Conservation (phyloP, 2,113 vertebrate species). For the Bujurquina vittata region DNA sequence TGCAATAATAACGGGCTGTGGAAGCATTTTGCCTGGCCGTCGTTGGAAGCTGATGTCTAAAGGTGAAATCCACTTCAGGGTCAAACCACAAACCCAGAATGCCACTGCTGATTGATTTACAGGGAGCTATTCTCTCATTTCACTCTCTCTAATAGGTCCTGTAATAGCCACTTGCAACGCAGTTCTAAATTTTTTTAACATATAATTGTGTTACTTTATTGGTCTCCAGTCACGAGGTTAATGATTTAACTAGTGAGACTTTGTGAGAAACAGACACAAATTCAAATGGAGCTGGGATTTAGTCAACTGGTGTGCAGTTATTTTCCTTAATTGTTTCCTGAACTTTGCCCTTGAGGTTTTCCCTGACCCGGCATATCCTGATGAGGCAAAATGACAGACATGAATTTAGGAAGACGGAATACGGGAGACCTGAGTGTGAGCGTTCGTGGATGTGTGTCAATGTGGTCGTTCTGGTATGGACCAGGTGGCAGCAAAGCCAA, state of each 20-base stretch:
- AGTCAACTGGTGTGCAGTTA: slow-evolving; percentile 56
- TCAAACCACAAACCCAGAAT: slow-evolving; percentile 46
- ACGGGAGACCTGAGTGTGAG: background rate
- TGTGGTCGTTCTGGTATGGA: background rate
- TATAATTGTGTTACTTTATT: slow-evolving; percentile 41
- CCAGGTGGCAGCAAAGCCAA: slow-evolving; percentile 64
- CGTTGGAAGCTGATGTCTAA: slow-evolving; percentile 33
- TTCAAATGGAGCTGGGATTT: slow-evolving; percentile 48
- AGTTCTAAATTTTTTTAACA: slow-evolving; percentile 51
- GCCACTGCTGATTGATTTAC: slow-evolving; percentile 59
- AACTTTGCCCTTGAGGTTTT: slow-evolving; percentile 75
- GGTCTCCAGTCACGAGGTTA: slow-evolving; percentile 55
- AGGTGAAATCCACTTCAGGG: slow-evolving; percentile 58
- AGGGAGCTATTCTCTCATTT: slow-evolving; percentile 28
- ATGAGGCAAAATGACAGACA: slow-evolving; percentile 54
- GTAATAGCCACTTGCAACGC: slow-evolving; percentile 36
- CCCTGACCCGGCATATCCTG: slow-evolving; percentile 67
- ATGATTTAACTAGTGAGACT: slow-evolving; percentile 71
- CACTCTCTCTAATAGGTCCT: slow-evolving; percentile 26
- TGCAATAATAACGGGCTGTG: slow-evolving; percentile 44
- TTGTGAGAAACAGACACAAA: slow-evolving; percentile 60
- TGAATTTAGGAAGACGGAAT: slow-evolving; percentile 52
- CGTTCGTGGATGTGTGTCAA: slow-evolving; percentile 6
- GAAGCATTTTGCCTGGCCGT: slow-evolving; percentile 22
- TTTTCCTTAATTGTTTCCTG: slow-evolving; percentile 82